These are phyloP conservation scores for Tylochromis polylepis DNA, from an alignment of 2,113 vertebrate genomes.

Conservation along the genomic window DNA sequence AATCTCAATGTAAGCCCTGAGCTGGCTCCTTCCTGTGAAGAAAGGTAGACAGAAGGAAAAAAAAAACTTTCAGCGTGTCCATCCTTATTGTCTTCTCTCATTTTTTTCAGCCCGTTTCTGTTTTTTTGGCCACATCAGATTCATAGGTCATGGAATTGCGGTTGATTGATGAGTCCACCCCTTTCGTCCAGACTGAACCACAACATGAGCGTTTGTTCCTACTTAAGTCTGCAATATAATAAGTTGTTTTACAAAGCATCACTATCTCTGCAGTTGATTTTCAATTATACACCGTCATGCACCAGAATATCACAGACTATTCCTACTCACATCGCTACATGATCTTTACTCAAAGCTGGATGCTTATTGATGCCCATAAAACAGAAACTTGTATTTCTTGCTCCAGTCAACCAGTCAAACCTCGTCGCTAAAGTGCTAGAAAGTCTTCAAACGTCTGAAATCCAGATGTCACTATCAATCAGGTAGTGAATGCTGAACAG, in stretches of 20 bases:
- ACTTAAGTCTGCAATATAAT: background rate
- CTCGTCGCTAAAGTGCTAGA: background rate
- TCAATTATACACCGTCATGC: background rate
- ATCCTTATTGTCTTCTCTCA: background rate
- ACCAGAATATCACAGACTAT: background rate
- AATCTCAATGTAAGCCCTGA: conserved; percentile 33
- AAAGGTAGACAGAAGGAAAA: background rate
- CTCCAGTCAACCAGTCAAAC: background rate
- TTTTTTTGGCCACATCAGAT: background rate
- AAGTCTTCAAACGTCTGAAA: background rate
- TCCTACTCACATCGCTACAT: background rate
- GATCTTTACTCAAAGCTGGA: background rate
- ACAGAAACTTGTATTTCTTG: background rate
- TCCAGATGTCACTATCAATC: background rate
- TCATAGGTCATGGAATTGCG: background rate
- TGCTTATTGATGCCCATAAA: background rate
- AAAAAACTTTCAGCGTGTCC: background rate
- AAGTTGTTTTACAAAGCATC: background rate
- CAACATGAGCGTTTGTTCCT: background rate
- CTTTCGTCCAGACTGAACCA: background rate
- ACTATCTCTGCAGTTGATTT: background rate
- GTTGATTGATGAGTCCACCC: background rate
- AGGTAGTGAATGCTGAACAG: background rate
- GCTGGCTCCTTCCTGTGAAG: background rate
- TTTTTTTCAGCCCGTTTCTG: background rate